A percentile compares a stretch with the other conserved stretches of the same genome.
Evolutionary conservation across 1,140 invertebrate species (phyloP).

Genomic region (Pomacea maculata): DNA sequence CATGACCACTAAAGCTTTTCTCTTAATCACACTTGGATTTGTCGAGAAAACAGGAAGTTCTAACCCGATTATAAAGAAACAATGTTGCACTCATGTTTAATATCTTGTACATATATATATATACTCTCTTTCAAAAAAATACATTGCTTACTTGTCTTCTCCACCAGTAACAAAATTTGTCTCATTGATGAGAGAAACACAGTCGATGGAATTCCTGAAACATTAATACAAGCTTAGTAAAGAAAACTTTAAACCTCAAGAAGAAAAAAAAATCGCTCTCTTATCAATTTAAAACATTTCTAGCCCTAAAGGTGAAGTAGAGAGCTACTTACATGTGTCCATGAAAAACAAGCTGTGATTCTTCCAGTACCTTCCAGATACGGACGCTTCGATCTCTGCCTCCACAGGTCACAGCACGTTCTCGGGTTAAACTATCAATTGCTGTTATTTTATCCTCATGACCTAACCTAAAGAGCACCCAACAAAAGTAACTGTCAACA

Average conservation of each 20-base stretch:
- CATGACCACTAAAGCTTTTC: too few species aligned
- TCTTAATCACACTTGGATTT: too few species aligned
- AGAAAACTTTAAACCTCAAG: background rate
- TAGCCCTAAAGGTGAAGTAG: too few species aligned
- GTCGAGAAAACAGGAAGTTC: too few species aligned
- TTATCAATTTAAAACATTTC: too few species aligned
- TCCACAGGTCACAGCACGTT: conserved; percentile 88
- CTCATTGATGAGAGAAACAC: conserved; percentile 89
- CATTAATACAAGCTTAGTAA: conserved; percentile 14
- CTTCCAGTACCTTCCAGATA: conserved; percentile 96
- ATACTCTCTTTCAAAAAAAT: background rate
- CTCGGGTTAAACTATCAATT: conserved; percentile 82
- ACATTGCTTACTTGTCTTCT: conserved; percentile 79
- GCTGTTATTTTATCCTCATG: conserved; percentile 86
- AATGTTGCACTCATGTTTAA: too few species aligned
- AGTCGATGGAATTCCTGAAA: conserved; percentile 81
- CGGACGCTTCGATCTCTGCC: conserved; percentile 85
- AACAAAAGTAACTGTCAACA: conserved; percentile 3
- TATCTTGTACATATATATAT: too few species aligned
- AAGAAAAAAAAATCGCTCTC: background rate
- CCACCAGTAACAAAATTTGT: conserved; percentile 90
- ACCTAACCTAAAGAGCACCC: conserved; percentile 75
- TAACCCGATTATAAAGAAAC: too few species aligned
- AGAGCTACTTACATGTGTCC: conserved; percentile 48
- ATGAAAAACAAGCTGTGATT: conserved; percentile 94